These are phyloP conservation scores for Eleginops maclovinus DNA, from an alignment of 2,113 vertebrate genomes.

Conservation along the genomic window DNA sequence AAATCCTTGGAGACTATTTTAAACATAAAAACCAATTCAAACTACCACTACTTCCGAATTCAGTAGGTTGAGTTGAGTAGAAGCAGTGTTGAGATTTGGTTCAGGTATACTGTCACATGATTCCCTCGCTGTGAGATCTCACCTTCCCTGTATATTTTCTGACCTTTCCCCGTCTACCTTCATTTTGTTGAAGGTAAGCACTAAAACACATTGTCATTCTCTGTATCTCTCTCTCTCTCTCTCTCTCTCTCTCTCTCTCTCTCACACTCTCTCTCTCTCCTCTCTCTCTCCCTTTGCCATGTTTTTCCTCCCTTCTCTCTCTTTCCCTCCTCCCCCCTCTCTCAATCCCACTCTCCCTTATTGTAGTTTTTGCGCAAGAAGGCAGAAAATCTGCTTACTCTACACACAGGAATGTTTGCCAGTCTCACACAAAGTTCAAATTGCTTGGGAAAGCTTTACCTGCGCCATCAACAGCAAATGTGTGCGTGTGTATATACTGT, in stretches of 20 bases:
- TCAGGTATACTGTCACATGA: conserved; percentile 9
- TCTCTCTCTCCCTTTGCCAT: neutral
- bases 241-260: neutral
- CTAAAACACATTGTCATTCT: conserved; percentile 58
- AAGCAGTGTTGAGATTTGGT: neutral
- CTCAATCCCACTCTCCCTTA: conserved; percentile 44
- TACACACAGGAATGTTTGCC: conserved; percentile 70
- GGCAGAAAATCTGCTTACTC: conserved; percentile 83
- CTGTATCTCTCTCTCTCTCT: neutral
- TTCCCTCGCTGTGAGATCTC: conserved; percentile 3
- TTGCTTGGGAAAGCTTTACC: conserved; percentile 72
- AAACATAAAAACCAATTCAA: neutral
- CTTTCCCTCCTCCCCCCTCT: neutral
- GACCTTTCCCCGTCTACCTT: conserved; percentile 35
- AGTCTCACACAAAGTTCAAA: conserved; percentile 73
- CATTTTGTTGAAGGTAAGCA: conserved; percentile 57
- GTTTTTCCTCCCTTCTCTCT: neutral
- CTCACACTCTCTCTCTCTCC: conserved; percentile 30
- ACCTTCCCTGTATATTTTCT: conserved; percentile 34
- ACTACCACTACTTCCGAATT: neutral
- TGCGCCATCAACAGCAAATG: conserved; percentile 62
- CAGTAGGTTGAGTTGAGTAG: neutral
- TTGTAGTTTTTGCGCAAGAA: conserved; percentile 78
- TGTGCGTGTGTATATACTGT: neutral
- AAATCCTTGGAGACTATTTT: neutral